Conservation (phyloP, 2,888 invertebrate species). For the Linnaemya tessellans region DNA sequence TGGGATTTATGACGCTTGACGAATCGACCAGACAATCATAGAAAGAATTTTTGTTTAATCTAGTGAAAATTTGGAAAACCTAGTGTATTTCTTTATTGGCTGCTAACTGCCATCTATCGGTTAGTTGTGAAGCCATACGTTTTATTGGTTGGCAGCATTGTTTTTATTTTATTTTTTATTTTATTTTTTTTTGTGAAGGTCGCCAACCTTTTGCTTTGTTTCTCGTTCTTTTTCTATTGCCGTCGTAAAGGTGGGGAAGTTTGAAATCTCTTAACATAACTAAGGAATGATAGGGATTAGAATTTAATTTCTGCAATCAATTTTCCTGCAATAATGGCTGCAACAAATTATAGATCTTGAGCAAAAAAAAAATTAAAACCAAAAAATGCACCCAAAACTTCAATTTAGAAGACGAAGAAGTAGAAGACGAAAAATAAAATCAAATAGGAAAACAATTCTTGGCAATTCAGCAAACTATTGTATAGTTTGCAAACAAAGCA, state of each 20-base stretch:
- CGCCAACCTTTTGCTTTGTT: conserved; percentile 3
- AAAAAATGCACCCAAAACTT: conserved; percentile 11
- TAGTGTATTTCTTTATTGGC: too few species aligned
- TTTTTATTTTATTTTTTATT: too few species aligned
- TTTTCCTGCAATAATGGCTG: conserved; percentile 59
- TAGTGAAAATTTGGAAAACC: too few species aligned
- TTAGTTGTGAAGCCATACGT: too few species aligned
- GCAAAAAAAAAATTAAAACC: not conserved
- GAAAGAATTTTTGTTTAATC: too few species aligned
- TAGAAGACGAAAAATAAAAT: not conserved
- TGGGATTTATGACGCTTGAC: too few species aligned
- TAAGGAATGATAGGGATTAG: conserved; percentile 58
- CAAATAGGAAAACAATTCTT: conserved; percentile 26
- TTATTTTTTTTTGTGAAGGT: not conserved
- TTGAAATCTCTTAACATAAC: conserved; percentile 1
- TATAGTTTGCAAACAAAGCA: conserved; percentile 31
- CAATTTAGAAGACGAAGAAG: not conserved
- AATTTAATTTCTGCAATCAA: conserved; percentile 64
- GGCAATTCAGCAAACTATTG: conserved; percentile 39
- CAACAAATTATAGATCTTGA: conserved; percentile 61
- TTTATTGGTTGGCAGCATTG: not conserved
- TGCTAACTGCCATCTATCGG: too few species aligned
- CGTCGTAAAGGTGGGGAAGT: conserved; percentile 31
- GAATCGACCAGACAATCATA: too few species aligned
- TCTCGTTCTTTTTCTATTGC: too few species aligned